Conservation (phyloP, 2,888 invertebrate species). For the Chrysolina americana region DNA sequence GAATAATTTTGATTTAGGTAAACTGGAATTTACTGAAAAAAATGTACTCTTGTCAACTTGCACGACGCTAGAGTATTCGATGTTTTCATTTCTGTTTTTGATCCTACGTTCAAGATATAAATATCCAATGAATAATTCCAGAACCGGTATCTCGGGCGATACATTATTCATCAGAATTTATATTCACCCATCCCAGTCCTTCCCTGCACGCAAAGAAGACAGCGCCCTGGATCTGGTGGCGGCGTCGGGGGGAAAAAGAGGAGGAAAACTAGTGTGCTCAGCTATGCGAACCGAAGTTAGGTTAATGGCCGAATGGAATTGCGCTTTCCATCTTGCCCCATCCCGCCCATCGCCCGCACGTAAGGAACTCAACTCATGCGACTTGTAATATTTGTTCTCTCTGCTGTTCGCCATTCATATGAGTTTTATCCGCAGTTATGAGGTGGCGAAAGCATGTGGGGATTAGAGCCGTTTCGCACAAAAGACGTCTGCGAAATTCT, state of each 20-base stretch:
- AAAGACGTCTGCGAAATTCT: conserved; percentile 53
- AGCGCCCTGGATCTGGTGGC: neutral
- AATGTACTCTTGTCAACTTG: no score
- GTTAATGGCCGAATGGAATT: conserved; percentile 82
- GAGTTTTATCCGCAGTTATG: conserved; percentile 67
- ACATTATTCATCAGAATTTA: conserved; percentile 43
- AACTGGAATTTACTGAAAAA: no score
- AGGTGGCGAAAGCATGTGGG: conserved; percentile 67
- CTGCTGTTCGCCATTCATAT: conserved; percentile 69
- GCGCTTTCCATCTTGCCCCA: conserved; percentile 78
- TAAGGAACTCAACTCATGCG: conserved; percentile 70
- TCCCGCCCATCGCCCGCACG: conserved; percentile 70
- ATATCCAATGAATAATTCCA: conserved; percentile 28
- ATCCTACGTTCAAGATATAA: neutral
- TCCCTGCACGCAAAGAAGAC: conserved; percentile 42
- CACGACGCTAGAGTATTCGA: neutral
- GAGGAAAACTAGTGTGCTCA: conserved; percentile 65
- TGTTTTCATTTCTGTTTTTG: neutral
- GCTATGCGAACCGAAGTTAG: conserved; percentile 76
- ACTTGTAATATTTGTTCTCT: conserved; percentile 70
- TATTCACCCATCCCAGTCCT: conserved; percentile 37
- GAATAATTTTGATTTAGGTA: no score
- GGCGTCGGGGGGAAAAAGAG: conserved; percentile 54
- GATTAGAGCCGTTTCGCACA: conserved; percentile 57
- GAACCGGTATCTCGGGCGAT: conserved; percentile 33